Percentiles rank a stretch among this genome's conserved stretches.
phyloP scores from a whole-genome alignment of 2,113 vertebrate genomes.

The Laterallus jamaicensis region DNA sequence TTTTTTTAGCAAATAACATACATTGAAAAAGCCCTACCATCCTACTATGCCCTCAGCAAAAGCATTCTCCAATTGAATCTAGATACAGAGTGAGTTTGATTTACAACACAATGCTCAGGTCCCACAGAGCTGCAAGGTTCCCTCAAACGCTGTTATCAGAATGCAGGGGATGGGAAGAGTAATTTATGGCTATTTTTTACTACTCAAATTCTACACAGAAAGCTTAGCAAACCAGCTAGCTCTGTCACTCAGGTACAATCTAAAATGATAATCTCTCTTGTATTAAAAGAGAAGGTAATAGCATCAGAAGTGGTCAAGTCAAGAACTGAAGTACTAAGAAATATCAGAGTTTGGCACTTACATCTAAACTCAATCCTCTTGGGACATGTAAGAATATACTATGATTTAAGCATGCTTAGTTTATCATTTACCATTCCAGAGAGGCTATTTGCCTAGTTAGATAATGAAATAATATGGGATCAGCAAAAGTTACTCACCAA shows the following conservation, averaged over 20 bases:
- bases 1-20: background rate
- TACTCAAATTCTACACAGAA: background rate
- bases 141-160: background rate
- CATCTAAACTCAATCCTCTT: background rate
- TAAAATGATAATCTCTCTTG: background rate
- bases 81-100: background rate
- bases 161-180: rapidly evolving
- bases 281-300: background rate
- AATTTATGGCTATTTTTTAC: background rate
- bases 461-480: background rate
- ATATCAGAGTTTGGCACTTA: background rate
- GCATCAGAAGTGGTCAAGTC: background rate
- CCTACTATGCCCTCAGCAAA: background rate
- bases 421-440: background rate
- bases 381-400: background rate
- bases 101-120: background rate
- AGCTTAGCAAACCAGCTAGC: background rate
- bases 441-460: background rate
- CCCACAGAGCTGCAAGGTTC: background rate
- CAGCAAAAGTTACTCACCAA: background rate
- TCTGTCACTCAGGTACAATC: background rate
- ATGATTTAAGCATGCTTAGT: background rate
- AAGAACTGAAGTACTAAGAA: background rate
- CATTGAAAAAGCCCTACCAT: background rate
- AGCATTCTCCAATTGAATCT: background rate